phyloP scores from a whole-genome alignment of 2,888 invertebrate species.

The Eilema griseolum region DNA sequence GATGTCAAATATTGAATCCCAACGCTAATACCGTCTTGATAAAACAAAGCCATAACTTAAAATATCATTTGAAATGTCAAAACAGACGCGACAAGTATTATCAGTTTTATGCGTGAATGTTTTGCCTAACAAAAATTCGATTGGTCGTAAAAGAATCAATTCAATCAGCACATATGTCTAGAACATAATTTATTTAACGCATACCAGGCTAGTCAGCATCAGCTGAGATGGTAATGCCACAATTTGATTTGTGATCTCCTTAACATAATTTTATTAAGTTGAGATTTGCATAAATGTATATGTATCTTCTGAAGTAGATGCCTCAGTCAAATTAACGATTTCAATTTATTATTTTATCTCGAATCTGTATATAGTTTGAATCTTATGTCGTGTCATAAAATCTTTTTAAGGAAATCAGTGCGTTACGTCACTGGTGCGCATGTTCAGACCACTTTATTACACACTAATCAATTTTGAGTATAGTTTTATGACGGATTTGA shows the following conservation, averaged over 20 bases:
- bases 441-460: slow-evolving; percentile 32
- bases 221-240: slow-evolving; percentile 29
- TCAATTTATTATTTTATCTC: slow-evolving; percentile 24
- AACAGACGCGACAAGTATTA: slow-evolving; percentile 30
- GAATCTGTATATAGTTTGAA: slow-evolving; percentile 25
- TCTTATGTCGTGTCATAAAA: slow-evolving; percentile 34
- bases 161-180: slow-evolving; percentile 45
- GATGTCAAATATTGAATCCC: too few species aligned
- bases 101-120: slow-evolving; percentile 35
- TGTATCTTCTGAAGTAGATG: slow-evolving; percentile 24
- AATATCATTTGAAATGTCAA: slow-evolving; percentile 39
- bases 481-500: slow-evolving; percentile 21
- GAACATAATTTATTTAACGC: slow-evolving; percentile 49
- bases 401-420: slow-evolving; percentile 30
- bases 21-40: slow-evolving; percentile 14
- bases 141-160: slow-evolving; percentile 47
- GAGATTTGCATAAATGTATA: slow-evolving; percentile 49
- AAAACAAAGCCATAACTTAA: slow-evolving; percentile 32
- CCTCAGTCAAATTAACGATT: slow-evolving; percentile 34
- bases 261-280: slow-evolving; percentile 50
- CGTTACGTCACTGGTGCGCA: slow-evolving; percentile 28
- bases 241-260: slow-evolving; percentile 49
- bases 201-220: slow-evolving; percentile 32
- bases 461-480: slow-evolving; percentile 36
- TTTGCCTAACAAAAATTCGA: slow-evolving; percentile 34